Evolutionary conservation across 2,797 vertebrate species (phyloP).

Genomic region (Coranthus polyacanthus): DNA sequence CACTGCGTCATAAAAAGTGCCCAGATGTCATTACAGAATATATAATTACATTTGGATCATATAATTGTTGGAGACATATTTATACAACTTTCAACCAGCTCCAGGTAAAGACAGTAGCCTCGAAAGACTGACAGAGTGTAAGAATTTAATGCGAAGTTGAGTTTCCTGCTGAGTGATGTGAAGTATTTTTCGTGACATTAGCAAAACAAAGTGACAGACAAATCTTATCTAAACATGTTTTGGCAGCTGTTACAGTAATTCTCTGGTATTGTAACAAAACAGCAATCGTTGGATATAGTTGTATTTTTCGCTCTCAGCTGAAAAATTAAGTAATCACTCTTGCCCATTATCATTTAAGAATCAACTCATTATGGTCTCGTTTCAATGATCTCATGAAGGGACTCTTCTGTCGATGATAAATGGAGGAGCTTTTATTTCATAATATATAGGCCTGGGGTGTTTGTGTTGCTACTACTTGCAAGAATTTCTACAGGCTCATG

Average conservation of each 20-base stretch:
- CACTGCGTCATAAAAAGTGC: no score
- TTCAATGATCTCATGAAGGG: slow-evolving; percentile 34
- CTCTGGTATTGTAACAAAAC: no score
- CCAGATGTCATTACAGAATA: neutral
- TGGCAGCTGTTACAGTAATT: neutral
- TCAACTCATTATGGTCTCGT: slow-evolving; percentile 17
- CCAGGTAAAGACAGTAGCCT: neutral
- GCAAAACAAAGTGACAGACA: neutral
- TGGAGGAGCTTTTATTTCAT: slow-evolving; percentile 61
- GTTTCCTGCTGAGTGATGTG: neutral
- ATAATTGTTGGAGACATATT: neutral
- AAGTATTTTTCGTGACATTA: neutral
- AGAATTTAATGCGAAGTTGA: slow-evolving; percentile 8
- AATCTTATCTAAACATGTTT: slow-evolving; percentile 4
- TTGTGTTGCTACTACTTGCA: slow-evolving; percentile 67
- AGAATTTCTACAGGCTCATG: slow-evolving; percentile 76
- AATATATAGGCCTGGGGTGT: slow-evolving; percentile 58
- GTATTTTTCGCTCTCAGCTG: neutral
- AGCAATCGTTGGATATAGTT: neutral
- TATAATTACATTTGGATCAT: neutral
- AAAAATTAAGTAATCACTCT: slow-evolving; percentile 16
- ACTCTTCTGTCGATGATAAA: slow-evolving; percentile 48
- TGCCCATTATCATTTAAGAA: slow-evolving; percentile 20
- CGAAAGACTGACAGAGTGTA: slow-evolving; percentile 10
- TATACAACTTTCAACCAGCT: neutral